These are phyloP conservation scores for Hemaris fuciformis DNA, from an alignment of 2,888 invertebrate species.

Conservation along the genomic window DNA sequence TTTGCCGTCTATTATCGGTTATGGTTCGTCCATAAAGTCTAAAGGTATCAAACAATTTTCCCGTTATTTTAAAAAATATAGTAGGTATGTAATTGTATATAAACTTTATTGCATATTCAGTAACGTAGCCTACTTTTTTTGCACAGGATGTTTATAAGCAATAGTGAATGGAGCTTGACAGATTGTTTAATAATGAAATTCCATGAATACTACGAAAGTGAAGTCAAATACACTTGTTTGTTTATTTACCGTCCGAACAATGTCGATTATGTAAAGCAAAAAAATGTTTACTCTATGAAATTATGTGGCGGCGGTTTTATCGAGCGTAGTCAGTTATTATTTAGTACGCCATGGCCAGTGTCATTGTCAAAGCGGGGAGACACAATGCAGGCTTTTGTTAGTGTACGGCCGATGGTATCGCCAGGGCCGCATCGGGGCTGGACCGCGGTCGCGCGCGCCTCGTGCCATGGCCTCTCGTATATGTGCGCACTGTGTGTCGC, in stretches of 20 bases:
- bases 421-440: constrained; percentile 31
- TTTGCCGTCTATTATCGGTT: too few relatives aligned
- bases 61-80: too few relatives aligned
- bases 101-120: too few relatives aligned
- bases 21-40: too few relatives aligned
- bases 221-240: background rate
- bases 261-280: constrained; percentile 41
- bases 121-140: too few relatives aligned
- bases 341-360: constrained; percentile 44
- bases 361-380: constrained; percentile 48
- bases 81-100: too few relatives aligned
- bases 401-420: constrained; percentile 48
- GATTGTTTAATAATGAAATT: background rate
- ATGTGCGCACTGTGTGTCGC: constrained; percentile 27
- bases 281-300: constrained; percentile 37
- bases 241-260: constrained; percentile 37
- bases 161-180: background rate
- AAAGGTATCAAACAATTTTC: too few relatives aligned
- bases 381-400: constrained; percentile 51
- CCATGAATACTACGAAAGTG: background rate
- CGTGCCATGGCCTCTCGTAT: constrained; percentile 38
- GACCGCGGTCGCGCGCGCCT: constrained; percentile 17
- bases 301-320: constrained; percentile 14
- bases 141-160: background rate
- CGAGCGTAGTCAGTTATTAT: constrained; percentile 10